These are phyloP conservation scores for Sipha maydis DNA, from an alignment of 2,888 invertebrate genomes.

Conservation along the genomic window DNA sequence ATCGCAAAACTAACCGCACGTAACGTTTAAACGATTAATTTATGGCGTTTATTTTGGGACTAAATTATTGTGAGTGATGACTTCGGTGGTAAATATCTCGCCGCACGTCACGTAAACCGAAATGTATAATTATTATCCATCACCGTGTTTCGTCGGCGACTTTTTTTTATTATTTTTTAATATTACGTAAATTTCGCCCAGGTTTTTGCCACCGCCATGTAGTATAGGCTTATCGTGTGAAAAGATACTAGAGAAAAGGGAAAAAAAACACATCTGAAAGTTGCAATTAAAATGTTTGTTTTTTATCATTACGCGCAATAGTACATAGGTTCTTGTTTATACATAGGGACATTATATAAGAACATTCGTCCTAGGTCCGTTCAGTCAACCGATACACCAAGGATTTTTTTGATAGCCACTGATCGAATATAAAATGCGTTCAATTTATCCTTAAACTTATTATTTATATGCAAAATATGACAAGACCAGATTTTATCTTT, in stretches of 20 bases:
- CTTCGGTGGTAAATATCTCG: not conserved
- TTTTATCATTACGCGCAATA: not conserved
- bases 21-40: conserved; percentile 18
- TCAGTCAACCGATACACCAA: not conserved
- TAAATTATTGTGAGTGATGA: not conserved
- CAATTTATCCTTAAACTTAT: too few species aligned
- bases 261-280: not conserved
- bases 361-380: not conserved
- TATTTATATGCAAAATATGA: too few species aligned
- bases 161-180: not conserved
- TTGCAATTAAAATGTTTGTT: not conserved
- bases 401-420: not conserved
- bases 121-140: not conserved
- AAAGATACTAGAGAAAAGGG: not conserved
- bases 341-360: not conserved
- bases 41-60: conserved; percentile 30
- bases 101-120: not conserved
- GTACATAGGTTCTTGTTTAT: not conserved
- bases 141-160: not conserved
- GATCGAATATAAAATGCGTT: not conserved
- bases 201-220: not conserved
- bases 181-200: not conserved
- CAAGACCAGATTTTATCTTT: too few species aligned
- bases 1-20: not conserved
- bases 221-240: not conserved